Base-by-base conservation (phyloP, 2,888 invertebrate species). In the Dione juno region DNA sequence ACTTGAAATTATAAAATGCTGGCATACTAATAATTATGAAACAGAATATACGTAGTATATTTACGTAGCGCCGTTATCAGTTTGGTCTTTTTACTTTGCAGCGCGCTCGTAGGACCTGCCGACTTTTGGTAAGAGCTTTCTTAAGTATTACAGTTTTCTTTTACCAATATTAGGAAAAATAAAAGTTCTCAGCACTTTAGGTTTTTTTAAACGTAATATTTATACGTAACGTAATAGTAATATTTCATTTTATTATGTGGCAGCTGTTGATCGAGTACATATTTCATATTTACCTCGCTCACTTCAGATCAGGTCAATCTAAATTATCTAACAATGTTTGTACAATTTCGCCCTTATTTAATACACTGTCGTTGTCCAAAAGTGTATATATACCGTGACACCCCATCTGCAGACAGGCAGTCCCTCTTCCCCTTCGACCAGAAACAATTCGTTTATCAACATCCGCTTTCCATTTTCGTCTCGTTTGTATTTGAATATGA, bases 371-470 rank as follows among this genome's bases (percentile, higher is more conserved):
- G 28, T 5, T 5, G 5, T 11, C 43, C 11, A 13, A 43, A n/a
- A 45, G 2, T n/a, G 14, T 10, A 54, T n/a, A 35, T 28, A 35
- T n/a, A 10, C n/a, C 10, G 10, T 35, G 35, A n/a, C 54, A 35
- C 16, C n/a, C 16, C 54, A 6, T 16, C 35, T 57, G 37, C 54
- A 37, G 54, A 57, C 54, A 37, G n/a, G 35, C n/a, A 52, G 52
- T 16, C 35, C 10, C 35, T n/a, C n/a, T n/a, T n/a, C n/a, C 54
- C n/a, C 54, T n/a, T 57, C 35, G 16, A 37, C 37, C 37, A 54
- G 54, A 54, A 54, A 35, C 35, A 57, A 37, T 57, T 57, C 35
- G 16, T 37, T 37, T 54, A 54, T 54, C 53, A 54, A 54, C 35
- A 35, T 54, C 14, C 35, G 28, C 35, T 28, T 35, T 10, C 9